Conservation (phyloP, 1,140 invertebrate species). For the Eurytemora carolleeae region DNA sequence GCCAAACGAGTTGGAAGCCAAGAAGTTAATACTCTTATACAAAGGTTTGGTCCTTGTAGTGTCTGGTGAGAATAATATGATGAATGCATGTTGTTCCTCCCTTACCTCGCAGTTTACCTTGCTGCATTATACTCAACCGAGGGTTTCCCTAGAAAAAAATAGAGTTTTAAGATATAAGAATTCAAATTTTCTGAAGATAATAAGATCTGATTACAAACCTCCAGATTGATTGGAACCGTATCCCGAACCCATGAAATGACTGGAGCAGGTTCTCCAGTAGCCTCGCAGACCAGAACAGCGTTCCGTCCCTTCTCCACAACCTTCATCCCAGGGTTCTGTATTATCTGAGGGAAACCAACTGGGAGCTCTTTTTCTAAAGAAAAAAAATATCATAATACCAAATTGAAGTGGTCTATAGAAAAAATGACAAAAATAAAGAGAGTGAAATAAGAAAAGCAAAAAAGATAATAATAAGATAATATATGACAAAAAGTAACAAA, state of each 20-base stretch:
- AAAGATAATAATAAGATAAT: too few species aligned
- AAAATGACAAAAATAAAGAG: too few species aligned
- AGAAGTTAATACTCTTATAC: too few species aligned
- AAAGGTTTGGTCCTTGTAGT: too few species aligned
- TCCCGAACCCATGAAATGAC: conserved; percentile 80
- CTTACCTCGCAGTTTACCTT: conserved; percentile 20
- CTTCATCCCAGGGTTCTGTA: conserved; percentile 55
- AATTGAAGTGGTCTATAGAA: too few species aligned
- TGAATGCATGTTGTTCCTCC: too few species aligned
- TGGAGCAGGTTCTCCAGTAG: conserved; percentile 59
- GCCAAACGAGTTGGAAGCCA: too few species aligned
- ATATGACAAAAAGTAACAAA: too few species aligned
- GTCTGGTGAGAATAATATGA: too few species aligned
- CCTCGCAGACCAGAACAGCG: conserved; percentile 63
- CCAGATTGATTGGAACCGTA: conserved; percentile 60
- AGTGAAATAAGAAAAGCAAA: conserved; percentile 4
- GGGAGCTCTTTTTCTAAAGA: conserved; percentile 62
- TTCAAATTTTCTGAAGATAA: too few species aligned
- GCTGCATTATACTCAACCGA: conserved; percentile 1
- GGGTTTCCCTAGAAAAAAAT: conserved; percentile 8
- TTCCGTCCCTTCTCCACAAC: conserved; percentile 89
- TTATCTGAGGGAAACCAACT: conserved; percentile 71
- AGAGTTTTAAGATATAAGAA: too few species aligned
- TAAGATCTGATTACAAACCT: too few species aligned
- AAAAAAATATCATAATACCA: conserved; percentile 14